These are phyloP conservation scores for Chesias legatella DNA, from an alignment of 2,888 invertebrate genomes.

Conservation along the genomic window DNA sequence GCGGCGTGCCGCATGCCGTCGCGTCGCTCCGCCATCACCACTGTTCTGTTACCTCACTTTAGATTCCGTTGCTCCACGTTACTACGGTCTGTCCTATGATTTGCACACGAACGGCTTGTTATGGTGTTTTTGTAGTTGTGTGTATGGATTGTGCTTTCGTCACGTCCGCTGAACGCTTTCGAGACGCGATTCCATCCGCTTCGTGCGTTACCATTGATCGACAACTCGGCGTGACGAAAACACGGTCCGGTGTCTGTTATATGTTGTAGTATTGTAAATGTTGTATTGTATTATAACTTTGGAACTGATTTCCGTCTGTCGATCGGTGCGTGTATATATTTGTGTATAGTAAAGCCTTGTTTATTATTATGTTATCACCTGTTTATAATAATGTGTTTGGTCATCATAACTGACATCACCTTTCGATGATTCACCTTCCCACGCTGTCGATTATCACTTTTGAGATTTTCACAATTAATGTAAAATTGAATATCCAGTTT, in stretches of 20 bases:
- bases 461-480: conserved; percentile 33
- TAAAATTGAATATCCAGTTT: conserved; percentile 34
- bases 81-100: conserved; percentile 66
- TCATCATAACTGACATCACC: conserved; percentile 45
- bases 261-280: conserved; percentile 44
- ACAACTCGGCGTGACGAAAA: conserved; percentile 43
- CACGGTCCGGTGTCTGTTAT: conserved; percentile 41
- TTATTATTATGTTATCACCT: conserved; percentile 28
- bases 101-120: conserved; percentile 72
- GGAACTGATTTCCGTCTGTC: conserved; percentile 6
- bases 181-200: conserved; percentile 36
- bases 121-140: conserved; percentile 48
- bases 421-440: conserved; percentile 47
- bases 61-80: conserved; percentile 65
- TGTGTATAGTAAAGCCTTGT: conserved; percentile 6
- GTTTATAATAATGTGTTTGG: conserved; percentile 37
- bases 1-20: conserved; percentile 31
- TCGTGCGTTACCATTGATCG: conserved; percentile 13
- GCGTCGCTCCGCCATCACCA: conserved; percentile 26
- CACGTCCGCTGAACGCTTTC: conserved; percentile 35
- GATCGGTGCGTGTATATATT: conserved; percentile 17
- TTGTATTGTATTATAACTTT: conserved; percentile 38
- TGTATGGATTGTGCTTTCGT: conserved; percentile 54
- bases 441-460: conserved; percentile 34
- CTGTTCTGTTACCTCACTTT: conserved; percentile 47